These are phyloP conservation scores for Torymus aiolomorphi DNA, from an alignment of 2,888 invertebrate species.

Conservation along the genomic window DNA sequence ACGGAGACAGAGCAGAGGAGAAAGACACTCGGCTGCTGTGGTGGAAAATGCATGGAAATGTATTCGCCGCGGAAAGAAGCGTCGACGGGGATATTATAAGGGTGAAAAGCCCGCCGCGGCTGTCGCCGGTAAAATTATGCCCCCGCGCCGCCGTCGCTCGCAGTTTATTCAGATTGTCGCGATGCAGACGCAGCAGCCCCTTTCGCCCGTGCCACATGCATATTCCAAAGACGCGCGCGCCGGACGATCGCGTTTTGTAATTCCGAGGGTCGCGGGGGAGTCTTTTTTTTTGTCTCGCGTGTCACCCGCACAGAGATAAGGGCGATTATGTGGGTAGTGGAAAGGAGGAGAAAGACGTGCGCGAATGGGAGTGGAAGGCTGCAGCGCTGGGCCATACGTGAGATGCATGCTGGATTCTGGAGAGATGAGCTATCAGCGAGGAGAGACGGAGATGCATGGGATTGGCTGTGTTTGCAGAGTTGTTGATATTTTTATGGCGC, in stretches of 20 bases:
- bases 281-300: too few species aligned
- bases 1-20: slow-evolving; percentile 50
- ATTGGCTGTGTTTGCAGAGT: too few species aligned
- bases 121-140: slow-evolving; percentile 74
- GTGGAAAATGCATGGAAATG: slow-evolving; percentile 75
- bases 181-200: slow-evolving; percentile 4
- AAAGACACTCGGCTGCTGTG: slow-evolving; percentile 5
- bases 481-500: too few species aligned
- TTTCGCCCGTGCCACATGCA: slow-evolving; percentile 58
- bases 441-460: too few species aligned
- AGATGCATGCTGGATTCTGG: too few species aligned
- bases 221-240: slow-evolving; percentile 60
- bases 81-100: slow-evolving; percentile 73
- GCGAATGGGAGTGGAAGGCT: too few species aligned
- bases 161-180: slow-evolving; percentile 68
- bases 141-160: slow-evolving; percentile 60
- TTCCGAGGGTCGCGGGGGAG: slow-evolving; percentile 57
- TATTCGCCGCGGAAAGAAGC: slow-evolving; percentile 67
- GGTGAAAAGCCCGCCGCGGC: slow-evolving; percentile 72
- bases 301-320: too few species aligned
- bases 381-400: too few species aligned
- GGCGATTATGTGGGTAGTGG: too few species aligned
- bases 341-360: too few species aligned
- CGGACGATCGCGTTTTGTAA: slow-evolving; percentile 58
- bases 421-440: too few species aligned